Base-by-base conservation (phyloP, 2,888 invertebrate genomes). In the Scrobipalpa atriplicella region DNA sequence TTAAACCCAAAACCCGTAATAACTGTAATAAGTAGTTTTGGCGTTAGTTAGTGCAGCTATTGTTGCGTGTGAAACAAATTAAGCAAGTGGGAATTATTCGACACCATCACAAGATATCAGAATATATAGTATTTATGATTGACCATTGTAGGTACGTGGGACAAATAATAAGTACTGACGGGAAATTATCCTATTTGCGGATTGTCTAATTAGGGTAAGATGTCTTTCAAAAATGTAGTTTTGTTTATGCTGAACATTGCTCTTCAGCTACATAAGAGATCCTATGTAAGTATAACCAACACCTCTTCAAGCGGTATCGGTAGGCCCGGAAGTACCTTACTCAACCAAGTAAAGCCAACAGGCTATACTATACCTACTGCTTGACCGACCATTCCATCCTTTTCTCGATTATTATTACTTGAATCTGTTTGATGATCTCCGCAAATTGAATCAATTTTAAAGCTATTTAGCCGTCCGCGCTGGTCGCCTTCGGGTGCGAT, bases 21-120 rank as follows among this genome's bases (percentile, higher is more conserved):
- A 65, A 68, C 64, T 64, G 67, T 66, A 47, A 11, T n/a, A 21
- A 43, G n/a, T n/a, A n/a, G n/a, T 19, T 67, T 16, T 47, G 43
- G 2, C 21, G 11, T 21, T 66, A 67, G 66, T 64, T 61, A 47
- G 47, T 39, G 13, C 62, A 67, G 65, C 68, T 70, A 74, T 72
- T 73, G 72, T 74, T 73, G 68, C 62, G 68, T 72, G 73, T 73
- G 75, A 78, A 78, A 73, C 70, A 69, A 70, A 68, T 71, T 71
- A 67, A 39, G 70, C 69, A 62, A 70, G 68, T 62, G 60, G 64
- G 71, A 72, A 72, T 72, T 72, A 62, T 69, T 64, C 58, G 21
- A 58, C 36, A 38, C 58, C 36, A 58, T 58, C 21, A 29, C 29
- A 21, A 11, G 29, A 1, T 16, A 29, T 19, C 5, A 58, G n/a